Evolutionary conservation across 2,113 vertebrate species (phyloP), one percentile per base, ranked within the genome.

Genomic region (Xenotilapia leptura): DNA sequence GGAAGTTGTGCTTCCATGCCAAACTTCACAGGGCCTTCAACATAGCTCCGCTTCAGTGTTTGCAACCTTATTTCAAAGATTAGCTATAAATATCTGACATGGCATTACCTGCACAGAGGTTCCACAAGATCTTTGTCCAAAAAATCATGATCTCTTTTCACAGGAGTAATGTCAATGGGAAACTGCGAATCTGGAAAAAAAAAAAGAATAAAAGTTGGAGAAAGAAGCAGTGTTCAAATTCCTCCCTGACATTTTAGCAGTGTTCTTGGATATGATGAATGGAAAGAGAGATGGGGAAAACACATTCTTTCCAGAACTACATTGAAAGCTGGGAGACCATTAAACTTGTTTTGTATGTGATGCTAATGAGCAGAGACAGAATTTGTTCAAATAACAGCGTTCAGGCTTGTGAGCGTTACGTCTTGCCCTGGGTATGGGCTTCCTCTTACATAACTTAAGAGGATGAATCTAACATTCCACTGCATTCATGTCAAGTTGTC

Each of bases 111-210:
- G 97, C 96, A 99, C 93, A 99, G 97, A 95, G 99, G 97, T 95
- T 99, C 98, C 95, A 99, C 98, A 55, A 99, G 98, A 92, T 99
- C 98, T 96, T 98, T 99, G 90, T 99, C 99, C 93, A 99, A 97
- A 94, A 99, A 99, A 94, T 99, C 99, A 96, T 99, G 99, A 91
- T 99, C 99, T 89, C 97, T 97, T 95, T 99, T 99, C 92, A 99
- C 98, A 85, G 98, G 97, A 70, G 94, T 95, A 89, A 99, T 98
- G 94, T 99, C 98, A 93, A 99, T 98, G 53, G 99, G 98, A 90
- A 99, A 98, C 86, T 98, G 98, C 6, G 97, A 98, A 95, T 99
- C 99, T 99, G 90, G 17, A 56, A 85, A 88, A 83, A 62, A 83
- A 62, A 92, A 92, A 31, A 47, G 6, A 26, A 82, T 7, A 47